Base-by-base conservation (phyloP, 2,888 invertebrate genomes). In the Apodemia duryi region DNA sequence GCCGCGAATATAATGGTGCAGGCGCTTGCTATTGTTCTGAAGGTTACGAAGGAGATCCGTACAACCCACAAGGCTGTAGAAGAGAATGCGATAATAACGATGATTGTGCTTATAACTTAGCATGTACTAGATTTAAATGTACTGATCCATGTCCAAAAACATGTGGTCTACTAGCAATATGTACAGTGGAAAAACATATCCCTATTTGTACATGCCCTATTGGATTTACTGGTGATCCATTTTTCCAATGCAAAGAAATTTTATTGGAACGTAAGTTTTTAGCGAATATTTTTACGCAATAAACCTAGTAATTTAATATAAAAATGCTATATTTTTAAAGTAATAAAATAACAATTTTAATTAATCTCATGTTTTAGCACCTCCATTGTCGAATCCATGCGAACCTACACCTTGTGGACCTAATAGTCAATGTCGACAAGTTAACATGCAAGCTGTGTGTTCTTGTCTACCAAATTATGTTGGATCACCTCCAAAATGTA, bases 381-480 rank as follows among this genome's bases (percentile, higher is more conserved):
- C 85, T 65, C 91, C 93, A 61, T 85, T 90, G 49, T 79, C 92
- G 67, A 95, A 97, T 77, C 97, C 97, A 7, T 97, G 97, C 76
- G 93, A 94, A 69, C 97, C 97, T 65, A 95, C 96, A 35, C 97
- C 97, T 0, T 98, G 97, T 81, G 98, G 97, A 63, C 96, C 97
- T 0, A 97, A 97, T 81, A 96, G 97, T 79, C 95, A 96, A 79
- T 97, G 97, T 71, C 93, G 96, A 75, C 94, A 95, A 75, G 94
- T 95, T 7, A 96, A 96, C 75, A 92, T 93, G 74, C 96, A 96
- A 87, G 96, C 97, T 0, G 97, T 96, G 0, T 98, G 97, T 81
- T 96, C 97, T 0, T 98, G 97, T 76, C 91, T 95, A 71, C 95
- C 95, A 1, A 95, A 95, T 73, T 97, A 95, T 75, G 93, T 95